Evolutionary conservation across 2,888 invertebrate genomes (phyloP), one percentile per base, ranked within the genome.

Genomic region (Nomada goodeniana): DNA sequence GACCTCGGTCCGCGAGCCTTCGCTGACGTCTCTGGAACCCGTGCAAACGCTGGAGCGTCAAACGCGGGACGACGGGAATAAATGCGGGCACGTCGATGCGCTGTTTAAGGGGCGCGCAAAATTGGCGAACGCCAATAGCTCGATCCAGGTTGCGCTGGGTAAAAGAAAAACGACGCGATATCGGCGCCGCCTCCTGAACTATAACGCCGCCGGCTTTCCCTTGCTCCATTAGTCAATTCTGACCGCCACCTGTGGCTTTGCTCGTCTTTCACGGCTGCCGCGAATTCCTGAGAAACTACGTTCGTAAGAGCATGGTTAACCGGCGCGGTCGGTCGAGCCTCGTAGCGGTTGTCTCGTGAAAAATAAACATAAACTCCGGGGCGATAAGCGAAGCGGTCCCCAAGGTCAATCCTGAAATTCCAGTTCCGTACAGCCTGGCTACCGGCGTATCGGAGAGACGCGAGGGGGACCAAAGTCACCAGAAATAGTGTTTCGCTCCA

Each of bases 391-490:
- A 68, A 84, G 75, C 88, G 75, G 69, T 82, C 57, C 57, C 76
- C 88, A 88, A 88, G 88, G 88, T 86, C 88, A 73, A 61, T 75
- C 78, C 83, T 83, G 85, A 84, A 85, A 88, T 88, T 88, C 88
- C 88, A 88, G 76, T 76, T 86, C 77, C 76, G 84, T 79, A 85
- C 78, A 47, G 15, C 13, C 80, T 80, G 78, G 74, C 75, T 80
- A 59, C 2, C 76, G 78, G 80, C 50, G 50, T 53, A 53, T 52
- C 23, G 71, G n/a, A 3, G 63, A 13, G 18, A 5, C 15, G 60
- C 5, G 18, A 4, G 20, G 20, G 5, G 44, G 13, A 20, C 42
- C 20, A 18, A 64, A 75, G 67, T 74, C 47, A 23, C 67, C 10
- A 60, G 67, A 50, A 26, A 71, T 26, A 68, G n/a, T 5, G 29